Evolutionary conservation across 1,140 invertebrate genomes (phyloP), one percentile per base, ranked within the genome.

Genomic region (Bombyx mandarina): DNA sequence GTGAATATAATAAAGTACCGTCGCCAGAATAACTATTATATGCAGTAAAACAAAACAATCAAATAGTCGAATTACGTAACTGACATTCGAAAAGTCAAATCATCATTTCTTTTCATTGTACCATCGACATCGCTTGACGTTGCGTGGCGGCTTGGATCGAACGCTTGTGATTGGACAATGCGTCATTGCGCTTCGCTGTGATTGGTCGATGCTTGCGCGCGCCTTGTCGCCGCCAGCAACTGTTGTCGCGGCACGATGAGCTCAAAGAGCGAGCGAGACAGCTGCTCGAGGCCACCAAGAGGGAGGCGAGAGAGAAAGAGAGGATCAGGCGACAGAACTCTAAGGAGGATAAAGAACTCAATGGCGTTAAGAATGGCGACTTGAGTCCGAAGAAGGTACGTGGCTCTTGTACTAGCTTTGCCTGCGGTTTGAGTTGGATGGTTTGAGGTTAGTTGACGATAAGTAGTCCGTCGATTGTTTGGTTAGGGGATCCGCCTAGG

Each of bases 241-340:
- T 94, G 71, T 81, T 94, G 72, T 93, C 92, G 67, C 91, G 94
- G 46, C 94, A 96, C 80, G 94, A 95, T 67, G 94, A 95, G 88
- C 89, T 98, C 67, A 94, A 95, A 82, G 96, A 98, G 90, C 90
- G 95, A 88, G 97, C 97, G 56, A 93, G 95, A 79, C 91, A 95
- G 79, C 90, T 99, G 82, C 90, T 98, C 67, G 96, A 98, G 82
- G 94, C 96, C 71, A 93, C 95, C 9, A 92, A 93, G 84, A 90
- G 91, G 72, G 94, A 96, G 73, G 92, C 91, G 73, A 85, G 83
- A 52, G 88, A 89, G 51, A 88, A 83, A 61, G 88, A 97, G 71
- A 93, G 61, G 58, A 69, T 60, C 43, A 69, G 67, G 58, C 47
- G 68, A 52, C 77, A 82, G 49, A 73, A 56, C 52, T 71, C 69